Evolutionary conservation across 1,140 invertebrate genomes (phyloP), one percentile per base, ranked within the genome.

Genomic region (Triops cancriformis): DNA sequence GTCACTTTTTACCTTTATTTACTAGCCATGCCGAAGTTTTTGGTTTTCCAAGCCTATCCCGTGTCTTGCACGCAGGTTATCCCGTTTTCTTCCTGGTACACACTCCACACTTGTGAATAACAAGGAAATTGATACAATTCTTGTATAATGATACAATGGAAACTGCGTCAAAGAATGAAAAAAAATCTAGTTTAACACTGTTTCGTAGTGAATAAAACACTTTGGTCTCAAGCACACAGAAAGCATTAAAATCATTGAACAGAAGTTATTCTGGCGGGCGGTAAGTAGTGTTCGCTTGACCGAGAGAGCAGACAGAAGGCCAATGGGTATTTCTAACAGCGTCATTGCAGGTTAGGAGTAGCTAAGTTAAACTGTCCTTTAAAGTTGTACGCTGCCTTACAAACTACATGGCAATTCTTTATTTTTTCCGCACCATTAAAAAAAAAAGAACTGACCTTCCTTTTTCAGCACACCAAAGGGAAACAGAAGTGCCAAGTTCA

Each of bases 201-300:
- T 64, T 14, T 64, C 18, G 23, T 64, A 64, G 51, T 64, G 51
- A 18, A 64, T 14, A 64, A 14, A 64, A 64, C 51, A 64, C 51
- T 64, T 64, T 64, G 51, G 51, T 64, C 51, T 64, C 51, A 64
- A 64, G 51, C 51, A 64, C 51, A 64, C 51, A 64, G 51, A 64
- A 64, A 64, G 51, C 51, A n/a, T 64, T 64, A 64, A 64, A 64
- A n/a, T 23, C 51, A 6, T 64, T n/a, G 18, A n/a, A 11, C 14
- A 64, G 23, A 23, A 64, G 18, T 4, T 45, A 45, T 64, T 64
- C 51, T 23, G 51, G 23, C 31, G 23, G 51, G 51, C 23, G 51
- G 23, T 64, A 64, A 64, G 51, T 64, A 64, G 51, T 64, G 51
- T 64, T 64, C 14, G 51, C 51, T 23, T 64, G 18, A 64, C 18